Conservation (phyloP, 1,140 invertebrate species). For the Drosophila jambulina region DNA sequence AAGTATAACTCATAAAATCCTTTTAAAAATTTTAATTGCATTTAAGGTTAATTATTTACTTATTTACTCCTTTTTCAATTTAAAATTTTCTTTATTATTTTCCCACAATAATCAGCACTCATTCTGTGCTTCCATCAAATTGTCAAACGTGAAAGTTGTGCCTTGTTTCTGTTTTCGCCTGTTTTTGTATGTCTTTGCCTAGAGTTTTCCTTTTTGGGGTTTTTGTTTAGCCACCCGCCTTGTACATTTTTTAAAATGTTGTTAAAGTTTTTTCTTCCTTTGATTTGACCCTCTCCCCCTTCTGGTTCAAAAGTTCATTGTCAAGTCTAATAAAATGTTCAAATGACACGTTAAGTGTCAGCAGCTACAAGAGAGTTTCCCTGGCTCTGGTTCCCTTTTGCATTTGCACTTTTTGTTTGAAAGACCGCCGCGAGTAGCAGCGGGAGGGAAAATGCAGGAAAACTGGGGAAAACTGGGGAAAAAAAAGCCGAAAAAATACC, state of each 20-base stretch:
- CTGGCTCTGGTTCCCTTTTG: slow-evolving; percentile 30
- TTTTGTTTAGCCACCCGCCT: slow-evolving; percentile 40
- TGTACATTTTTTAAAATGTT: slow-evolving; percentile 7
- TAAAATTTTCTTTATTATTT: not conserved
- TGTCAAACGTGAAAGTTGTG: slow-evolving; percentile 66
- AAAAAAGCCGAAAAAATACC: slow-evolving; percentile 55
- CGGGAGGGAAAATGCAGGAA: slow-evolving; percentile 23
- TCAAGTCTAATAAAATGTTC: slow-evolving; percentile 83
- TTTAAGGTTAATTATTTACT: not conserved
- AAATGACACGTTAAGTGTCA: slow-evolving; percentile 82
- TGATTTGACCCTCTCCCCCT: slow-evolving; percentile 9
- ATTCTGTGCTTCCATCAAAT: slow-evolving; percentile 28
- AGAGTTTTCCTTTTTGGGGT: slow-evolving; percentile 19
- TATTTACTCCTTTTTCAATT: not conserved
- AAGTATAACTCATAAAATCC: not conserved
- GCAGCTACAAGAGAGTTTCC: slow-evolving; percentile 59
- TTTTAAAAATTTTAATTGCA: not conserved
- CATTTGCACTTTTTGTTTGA: slow-evolving; percentile 50
- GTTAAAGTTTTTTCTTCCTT: slow-evolving; percentile 36
- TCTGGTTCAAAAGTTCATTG: slow-evolving; percentile 77
- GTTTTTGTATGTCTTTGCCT: slow-evolving; percentile 16
- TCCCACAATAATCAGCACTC: slow-evolving; percentile 16
- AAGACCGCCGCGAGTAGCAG: slow-evolving; percentile 43
- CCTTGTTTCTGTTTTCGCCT: slow-evolving; percentile 12
- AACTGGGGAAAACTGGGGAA: slow-evolving; percentile 32